These are phyloP conservation scores for Melitaea athalia DNA, from an alignment of 2,888 invertebrate species.

Conservation along the genomic window DNA sequence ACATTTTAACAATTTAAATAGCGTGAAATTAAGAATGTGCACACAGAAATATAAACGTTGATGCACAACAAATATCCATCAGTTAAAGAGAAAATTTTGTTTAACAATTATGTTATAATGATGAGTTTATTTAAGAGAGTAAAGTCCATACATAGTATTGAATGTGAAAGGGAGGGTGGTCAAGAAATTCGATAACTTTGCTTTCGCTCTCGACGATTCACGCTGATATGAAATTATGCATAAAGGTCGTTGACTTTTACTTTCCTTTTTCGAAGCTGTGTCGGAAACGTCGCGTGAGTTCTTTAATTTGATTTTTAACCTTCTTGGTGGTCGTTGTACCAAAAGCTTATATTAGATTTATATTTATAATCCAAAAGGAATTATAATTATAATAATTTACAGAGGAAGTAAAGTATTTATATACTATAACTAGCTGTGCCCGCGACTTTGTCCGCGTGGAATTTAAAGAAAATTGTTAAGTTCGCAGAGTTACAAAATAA, in stretches of 20 bases:
- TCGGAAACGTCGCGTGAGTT: constrained; percentile 38
- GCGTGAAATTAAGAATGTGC: too few relatives aligned
- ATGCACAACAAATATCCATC: too few relatives aligned
- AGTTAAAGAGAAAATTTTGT: background rate
- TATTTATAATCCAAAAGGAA: background rate
- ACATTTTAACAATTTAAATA: too few relatives aligned
- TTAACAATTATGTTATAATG: background rate
- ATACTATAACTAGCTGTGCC: too few relatives aligned
- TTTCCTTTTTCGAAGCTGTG: constrained; percentile 39
- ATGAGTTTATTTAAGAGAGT: background rate
- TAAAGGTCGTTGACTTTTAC: constrained; percentile 43
- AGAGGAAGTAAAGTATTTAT: too few relatives aligned
- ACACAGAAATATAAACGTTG: too few relatives aligned
- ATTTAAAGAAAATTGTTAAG: too few relatives aligned
- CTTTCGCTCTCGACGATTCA: constrained; percentile 38
- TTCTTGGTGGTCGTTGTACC: background rate
- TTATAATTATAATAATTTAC: too few relatives aligned
- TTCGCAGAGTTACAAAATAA: too few relatives aligned
- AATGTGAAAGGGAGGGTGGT: constrained; percentile 16
- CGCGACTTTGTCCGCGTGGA: too few relatives aligned
- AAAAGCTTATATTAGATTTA: background rate
- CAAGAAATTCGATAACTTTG: constrained; percentile 33
- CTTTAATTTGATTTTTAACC: constrained; percentile 15
- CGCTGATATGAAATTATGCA: constrained; percentile 31
- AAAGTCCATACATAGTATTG: background rate